Evolutionary conservation across 2,888 invertebrate genomes (phyloP), one percentile per base, ranked within the genome.

Genomic region (Clistopyga incitator): DNA sequence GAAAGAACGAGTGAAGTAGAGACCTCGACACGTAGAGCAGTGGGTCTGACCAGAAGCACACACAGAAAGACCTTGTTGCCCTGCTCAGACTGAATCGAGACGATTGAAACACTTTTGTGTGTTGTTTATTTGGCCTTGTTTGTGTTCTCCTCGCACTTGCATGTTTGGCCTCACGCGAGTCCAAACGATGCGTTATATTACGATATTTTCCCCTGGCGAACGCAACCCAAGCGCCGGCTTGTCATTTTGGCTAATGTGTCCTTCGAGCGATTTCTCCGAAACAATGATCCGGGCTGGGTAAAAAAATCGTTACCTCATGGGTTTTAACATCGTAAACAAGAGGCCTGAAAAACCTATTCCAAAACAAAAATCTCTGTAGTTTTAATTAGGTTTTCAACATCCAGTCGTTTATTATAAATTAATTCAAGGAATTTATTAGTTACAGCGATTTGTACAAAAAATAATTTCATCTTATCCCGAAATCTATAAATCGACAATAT

Each of bases 21-120:
- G 65, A 78, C 77, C 68, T 78, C 77, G 77, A 47, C 68, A 78
- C 77, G 68, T 78, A 61, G 56, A 61, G 45, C 56, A 45, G 18
- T 52, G 47, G 56, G 45, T 47, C 34, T 29, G 23, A 59, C 67
- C 25, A 74, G 47, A 74, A 74, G 45, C 54, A 61, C 61, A 61
- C 61, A 61, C 38, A 11, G 34, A 68, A 13, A 50, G 68, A 50
- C 59, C 77, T 78, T 68, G 77, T 78, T 56, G 45, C 70, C 59
- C 56, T 56, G 67, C 67, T 20, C 18, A 61, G 18, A 68, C 65
- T 64, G 38, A 67, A 77, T 67, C 67, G 20, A 56, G 56, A 45
- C 67, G 56, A 77, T 77, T 77, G 54, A 67, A 68, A 56, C 59
- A 74, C 74, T 74, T 74, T 74, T 34, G 59, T 61, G 74, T 18